A percentile compares a stretch with the other conserved stretches of the same genome.
Evolutionary conservation across 2,797 vertebrate species (phyloP).

Genomic region (Poeciliopsis infans): DNA sequence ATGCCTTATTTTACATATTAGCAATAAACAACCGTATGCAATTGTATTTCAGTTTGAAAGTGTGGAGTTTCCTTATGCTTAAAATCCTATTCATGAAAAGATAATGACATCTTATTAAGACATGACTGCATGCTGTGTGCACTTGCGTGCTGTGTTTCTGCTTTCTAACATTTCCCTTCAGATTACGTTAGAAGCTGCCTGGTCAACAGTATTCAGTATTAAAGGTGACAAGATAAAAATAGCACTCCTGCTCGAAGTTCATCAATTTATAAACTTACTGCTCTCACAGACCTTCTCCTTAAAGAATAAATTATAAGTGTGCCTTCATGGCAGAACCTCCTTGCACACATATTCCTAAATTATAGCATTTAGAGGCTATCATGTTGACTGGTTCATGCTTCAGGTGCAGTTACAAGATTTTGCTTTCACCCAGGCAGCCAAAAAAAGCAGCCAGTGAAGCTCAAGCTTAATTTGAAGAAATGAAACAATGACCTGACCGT

Average conservation of each 20-base stretch:
- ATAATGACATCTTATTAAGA: neutral
- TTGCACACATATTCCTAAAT: neutral
- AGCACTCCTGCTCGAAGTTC: neutral
- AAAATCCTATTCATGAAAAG: neutral
- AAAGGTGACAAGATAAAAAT: neutral
- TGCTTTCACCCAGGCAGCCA: neutral
- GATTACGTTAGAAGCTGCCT: neutral
- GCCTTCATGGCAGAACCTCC: neutral
- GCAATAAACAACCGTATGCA: neutral
- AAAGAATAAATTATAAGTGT: neutral
- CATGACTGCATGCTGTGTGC: neutral
- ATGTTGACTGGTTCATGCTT: neutral
- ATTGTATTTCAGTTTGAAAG: neutral
- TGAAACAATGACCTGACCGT: neutral
- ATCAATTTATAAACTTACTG: neutral
- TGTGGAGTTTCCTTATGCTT: neutral
- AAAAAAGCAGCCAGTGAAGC: neutral
- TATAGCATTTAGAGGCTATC: neutral
- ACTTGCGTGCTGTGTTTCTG: neutral
- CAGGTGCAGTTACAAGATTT: neutral
- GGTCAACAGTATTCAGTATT: neutral
- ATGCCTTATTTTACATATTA: neutral
- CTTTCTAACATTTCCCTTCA: neutral
- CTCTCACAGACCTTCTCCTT: neutral
- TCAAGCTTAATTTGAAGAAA: neutral